A percentile compares a stretch with the other conserved stretches of the same genome.
Conservation (phyloP, 2,888 invertebrate genomes). For the Polydrusus tereticollis region DNA sequence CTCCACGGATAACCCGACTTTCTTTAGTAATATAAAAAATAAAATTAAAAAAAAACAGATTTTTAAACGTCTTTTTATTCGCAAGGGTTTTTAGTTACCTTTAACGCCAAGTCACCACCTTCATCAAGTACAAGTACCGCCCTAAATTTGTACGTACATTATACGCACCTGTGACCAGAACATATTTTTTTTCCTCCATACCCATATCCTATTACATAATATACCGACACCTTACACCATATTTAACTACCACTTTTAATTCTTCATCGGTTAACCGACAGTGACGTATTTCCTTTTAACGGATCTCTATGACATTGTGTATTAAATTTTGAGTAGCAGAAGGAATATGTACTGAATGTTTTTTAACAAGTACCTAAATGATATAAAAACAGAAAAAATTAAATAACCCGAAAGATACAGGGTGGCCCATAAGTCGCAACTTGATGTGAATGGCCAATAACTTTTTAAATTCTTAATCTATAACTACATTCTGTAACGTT, state of each 20-base stretch:
- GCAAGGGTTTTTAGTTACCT: not conserved
- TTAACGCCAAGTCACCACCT: slow-evolving; percentile 3
- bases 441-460: too few relatives aligned
- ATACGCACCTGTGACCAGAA: slow-evolving; percentile 30
- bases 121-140: slow-evolving; percentile 17
- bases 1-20: too few relatives aligned
- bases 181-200: slow-evolving; percentile 8
- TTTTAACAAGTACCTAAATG: too few relatives aligned
- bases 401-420: too few relatives aligned
- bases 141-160: slow-evolving; percentile 31
- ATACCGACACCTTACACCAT: slow-evolving; percentile 36
- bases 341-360: too few relatives aligned
- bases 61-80: not conserved
- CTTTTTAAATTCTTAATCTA: too few relatives aligned
- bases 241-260: slow-evolving; percentile 35
- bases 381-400: too few relatives aligned
- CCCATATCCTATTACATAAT: slow-evolving; percentile 38
- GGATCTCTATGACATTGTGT: not conserved
- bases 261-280: slow-evolving; percentile 15
- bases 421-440: too few relatives aligned
- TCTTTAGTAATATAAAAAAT: too few relatives aligned
- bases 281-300: slow-evolving; percentile 25
- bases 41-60: too few relatives aligned
- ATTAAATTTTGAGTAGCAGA: slow-evolving; percentile 1
- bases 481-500: too few relatives aligned